These are phyloP conservation scores for Parotia lawesii DNA, from an alignment of 2,113 vertebrate species.

Conservation along the genomic window DNA sequence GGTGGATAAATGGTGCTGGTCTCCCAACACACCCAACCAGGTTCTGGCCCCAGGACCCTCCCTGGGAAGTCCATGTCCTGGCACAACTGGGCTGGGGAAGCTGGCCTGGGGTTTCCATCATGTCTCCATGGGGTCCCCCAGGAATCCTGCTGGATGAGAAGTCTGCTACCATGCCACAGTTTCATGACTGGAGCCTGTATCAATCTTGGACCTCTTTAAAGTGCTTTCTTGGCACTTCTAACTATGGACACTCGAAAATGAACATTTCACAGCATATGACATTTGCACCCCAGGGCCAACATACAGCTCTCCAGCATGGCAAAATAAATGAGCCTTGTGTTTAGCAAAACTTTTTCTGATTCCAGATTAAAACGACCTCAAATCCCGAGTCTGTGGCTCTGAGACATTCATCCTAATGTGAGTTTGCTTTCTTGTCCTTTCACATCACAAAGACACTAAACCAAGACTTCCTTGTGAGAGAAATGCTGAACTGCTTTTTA, in stretches of 20 bases:
- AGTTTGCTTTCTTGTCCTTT: neutral
- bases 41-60: neutral
- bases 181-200: neutral
- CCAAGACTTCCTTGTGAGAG: neutral
- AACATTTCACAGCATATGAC: neutral
- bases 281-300: neutral
- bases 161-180: accelerated
- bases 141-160: neutral
- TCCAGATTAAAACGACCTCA: neutral
- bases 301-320: neutral
- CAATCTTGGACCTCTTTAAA: neutral
- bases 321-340: neutral
- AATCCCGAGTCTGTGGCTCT: neutral
- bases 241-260: accelerated
- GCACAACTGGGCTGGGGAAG: neutral
- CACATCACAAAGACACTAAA: neutral
- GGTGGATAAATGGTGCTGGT: neutral
- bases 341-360: neutral
- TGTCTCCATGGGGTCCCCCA: accelerated
- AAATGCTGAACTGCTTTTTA: neutral
- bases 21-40: accelerated
- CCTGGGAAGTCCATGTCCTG: neutral
- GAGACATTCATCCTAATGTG: neutral
- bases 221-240: neutral
- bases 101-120: neutral